Base-by-base conservation (phyloP, 2,113 vertebrate genomes). In the Romanogobio albipinnatus region DNA sequence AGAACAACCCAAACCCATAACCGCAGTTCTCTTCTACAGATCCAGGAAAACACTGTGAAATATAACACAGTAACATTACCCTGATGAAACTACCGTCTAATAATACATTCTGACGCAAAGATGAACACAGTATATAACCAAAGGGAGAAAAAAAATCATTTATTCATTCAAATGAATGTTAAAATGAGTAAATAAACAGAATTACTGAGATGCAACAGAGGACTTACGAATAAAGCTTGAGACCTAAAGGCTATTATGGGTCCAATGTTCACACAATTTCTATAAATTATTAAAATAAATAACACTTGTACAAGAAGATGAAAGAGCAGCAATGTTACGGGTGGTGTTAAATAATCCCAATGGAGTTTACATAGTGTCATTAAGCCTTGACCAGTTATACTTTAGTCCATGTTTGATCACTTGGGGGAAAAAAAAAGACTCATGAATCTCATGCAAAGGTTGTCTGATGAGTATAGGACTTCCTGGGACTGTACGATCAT, bases 281-380 rank as follows among this genome's bases (percentile, higher is more conserved):
- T 89, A 90, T 89, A 90, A 91, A 91, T 90, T 90, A 90, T 64
- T 85, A 86, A 90, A 91, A 91, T 91, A 90, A 90, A 90, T 91
- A 89, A 89, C 84, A 88, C 87, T 86, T 88, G 76, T 86, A 88
- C 87, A 87, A 86, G 79, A 81, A 84, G 78, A 88, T 79, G 78
- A 86, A 83, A 86, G 83, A 89, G 88, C 89, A 91, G 89, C 88
- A 86, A 84, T 77, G 71, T 87, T 76, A 82, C 77, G 81, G 83
- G 82, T 84, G 84, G 81, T 80, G 70, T 84, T 85, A 86, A 86
- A 83, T 80, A 86, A 83, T 81, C 83, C 85, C 82, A 85, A 86
- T 75, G 68, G 64, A 82, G 43, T 24, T 66, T 82, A 85, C 83
- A 88, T 88, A 89, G 82, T 83, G 86, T 86, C 78, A 85, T 75